Conservation (phyloP, 1,140 invertebrate genomes). For the Macrobrachium rosenbergii region DNA sequence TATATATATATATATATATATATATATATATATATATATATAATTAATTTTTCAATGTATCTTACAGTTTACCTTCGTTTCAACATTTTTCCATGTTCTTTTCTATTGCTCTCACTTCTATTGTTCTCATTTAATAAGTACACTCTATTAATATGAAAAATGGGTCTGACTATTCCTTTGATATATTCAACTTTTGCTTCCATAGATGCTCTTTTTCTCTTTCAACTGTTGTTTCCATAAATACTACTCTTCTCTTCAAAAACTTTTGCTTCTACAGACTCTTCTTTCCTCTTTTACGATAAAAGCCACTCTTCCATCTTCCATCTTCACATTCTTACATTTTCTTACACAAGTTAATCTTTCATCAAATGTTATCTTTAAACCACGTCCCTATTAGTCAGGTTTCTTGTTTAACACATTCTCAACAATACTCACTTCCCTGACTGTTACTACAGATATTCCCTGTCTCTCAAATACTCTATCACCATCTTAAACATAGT, state of each 20-base stretch:
- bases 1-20: conserved; percentile 20
- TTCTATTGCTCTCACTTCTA: too few species aligned
- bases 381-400: too few species aligned
- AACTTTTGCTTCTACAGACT: neutral
- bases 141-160: too few species aligned
- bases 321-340: neutral
- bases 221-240: neutral
- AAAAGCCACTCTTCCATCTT: neutral
- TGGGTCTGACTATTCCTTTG: neutral
- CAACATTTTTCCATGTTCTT: too few species aligned
- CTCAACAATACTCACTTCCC: too few species aligned
- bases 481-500: too few species aligned
- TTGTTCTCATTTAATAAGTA: too few species aligned
- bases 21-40: conserved; percentile 7
- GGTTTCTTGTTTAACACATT: too few species aligned
- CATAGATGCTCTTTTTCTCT: neutral
- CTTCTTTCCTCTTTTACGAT: neutral
- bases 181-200: neutral
- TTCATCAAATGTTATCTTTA: neutral
- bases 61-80: too few species aligned
- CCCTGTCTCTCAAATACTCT: too few species aligned
- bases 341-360: neutral
- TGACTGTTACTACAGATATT: too few species aligned
- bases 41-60: too few species aligned
- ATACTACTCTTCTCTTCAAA: neutral